A percentile compares a stretch with the other conserved stretches of the same genome.
Evolutionary conservation across 2,113 vertebrate genomes (phyloP).

Genomic region (Deroptyus accipitrinus): DNA sequence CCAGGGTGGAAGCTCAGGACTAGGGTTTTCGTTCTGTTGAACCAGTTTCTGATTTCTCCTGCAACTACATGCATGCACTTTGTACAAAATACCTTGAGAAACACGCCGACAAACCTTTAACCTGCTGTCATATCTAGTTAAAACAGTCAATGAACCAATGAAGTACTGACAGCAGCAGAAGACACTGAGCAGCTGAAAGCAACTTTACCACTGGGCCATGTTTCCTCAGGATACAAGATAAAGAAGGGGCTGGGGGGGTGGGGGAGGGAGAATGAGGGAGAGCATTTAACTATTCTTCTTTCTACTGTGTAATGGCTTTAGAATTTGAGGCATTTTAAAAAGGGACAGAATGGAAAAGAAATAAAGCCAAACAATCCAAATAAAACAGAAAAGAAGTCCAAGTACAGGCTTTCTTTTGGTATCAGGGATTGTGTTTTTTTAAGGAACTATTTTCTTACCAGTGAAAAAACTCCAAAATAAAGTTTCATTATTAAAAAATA

Average conservation of each 20-base stretch:
- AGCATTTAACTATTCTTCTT: neutral
- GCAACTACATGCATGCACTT: neutral
- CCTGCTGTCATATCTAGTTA: rapidly evolving
- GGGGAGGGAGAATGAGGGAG: too few species aligned
- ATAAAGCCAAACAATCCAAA: neutral
- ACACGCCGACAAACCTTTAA: neutral
- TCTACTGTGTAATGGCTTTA: neutral
- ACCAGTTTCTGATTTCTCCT: neutral
- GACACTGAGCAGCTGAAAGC: neutral
- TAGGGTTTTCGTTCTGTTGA: neutral
- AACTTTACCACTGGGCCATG: neutral
- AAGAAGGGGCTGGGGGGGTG: too few species aligned
- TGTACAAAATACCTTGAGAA: neutral
- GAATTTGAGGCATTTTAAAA: neutral
- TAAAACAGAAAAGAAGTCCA: neutral
- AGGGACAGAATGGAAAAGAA: neutral
- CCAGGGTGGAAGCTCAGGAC: neutral
- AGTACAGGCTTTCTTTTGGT: neutral
- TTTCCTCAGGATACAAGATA: neutral
- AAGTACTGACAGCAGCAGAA: neutral
- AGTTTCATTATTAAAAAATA: neutral
- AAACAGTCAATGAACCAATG: neutral
- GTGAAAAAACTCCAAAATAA: neutral
- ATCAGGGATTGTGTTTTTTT: neutral
- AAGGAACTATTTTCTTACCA: neutral